phyloP scores from a whole-genome alignment of 2,888 invertebrate genomes.

The Nebria brevicollis region DNA sequence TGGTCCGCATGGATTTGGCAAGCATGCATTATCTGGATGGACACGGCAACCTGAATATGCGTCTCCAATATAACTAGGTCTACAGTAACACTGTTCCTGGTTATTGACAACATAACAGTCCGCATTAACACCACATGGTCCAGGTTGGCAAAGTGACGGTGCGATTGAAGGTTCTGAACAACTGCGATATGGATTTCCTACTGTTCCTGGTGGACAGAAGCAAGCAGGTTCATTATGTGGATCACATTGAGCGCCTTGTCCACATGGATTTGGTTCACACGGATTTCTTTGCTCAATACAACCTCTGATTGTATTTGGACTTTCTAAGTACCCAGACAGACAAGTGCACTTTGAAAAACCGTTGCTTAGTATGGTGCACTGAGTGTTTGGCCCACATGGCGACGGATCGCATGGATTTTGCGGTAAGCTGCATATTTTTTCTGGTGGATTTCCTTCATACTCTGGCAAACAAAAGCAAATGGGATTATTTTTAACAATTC shows the following conservation, averaged over 20 bases:
- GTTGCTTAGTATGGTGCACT: conserved; percentile 79
- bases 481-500: conserved; percentile 77
- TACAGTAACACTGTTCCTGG: conserved; percentile 86
- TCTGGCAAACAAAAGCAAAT: conserved; percentile 90
- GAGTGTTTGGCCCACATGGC: conserved; percentile 89
- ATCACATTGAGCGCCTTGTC: conserved; percentile 81
- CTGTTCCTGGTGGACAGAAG: conserved; percentile 83
- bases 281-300: conserved; percentile 82
- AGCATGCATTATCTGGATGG: conserved; percentile 76
- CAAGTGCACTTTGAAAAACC: conserved; percentile 91
- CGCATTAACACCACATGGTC: conserved; percentile 83
- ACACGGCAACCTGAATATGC: conserved; percentile 80
- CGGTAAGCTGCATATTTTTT: conserved; percentile 75
- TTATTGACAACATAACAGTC: conserved; percentile 86
- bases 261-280: conserved; percentile 86
- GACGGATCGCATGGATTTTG: conserved; percentile 85
- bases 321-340: conserved; percentile 82
- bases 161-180: conserved; percentile 72
- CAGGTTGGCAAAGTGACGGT: conserved; percentile 77
- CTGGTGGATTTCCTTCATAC: conserved; percentile 86
- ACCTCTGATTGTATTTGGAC: conserved; percentile 87
- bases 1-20: conserved; percentile 84
- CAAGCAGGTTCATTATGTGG: conserved; percentile 82
- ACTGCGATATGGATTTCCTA: conserved; percentile 84
- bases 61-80: conserved; percentile 79